Evolutionary conservation across 2,797 vertebrate species (phyloP).

Genomic region (Tadarida brasiliensis): DNA sequence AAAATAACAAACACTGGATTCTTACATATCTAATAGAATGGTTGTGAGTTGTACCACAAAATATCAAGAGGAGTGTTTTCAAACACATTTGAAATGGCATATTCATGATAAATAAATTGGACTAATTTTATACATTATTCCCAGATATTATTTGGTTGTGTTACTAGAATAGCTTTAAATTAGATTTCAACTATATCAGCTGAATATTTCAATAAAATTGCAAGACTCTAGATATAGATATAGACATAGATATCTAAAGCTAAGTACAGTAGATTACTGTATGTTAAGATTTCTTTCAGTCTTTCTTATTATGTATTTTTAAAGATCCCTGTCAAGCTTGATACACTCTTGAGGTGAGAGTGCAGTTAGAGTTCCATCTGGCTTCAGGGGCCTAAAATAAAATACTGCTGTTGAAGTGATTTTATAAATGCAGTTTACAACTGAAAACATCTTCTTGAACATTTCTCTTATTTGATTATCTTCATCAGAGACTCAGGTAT

Average conservation of each 20-base stretch:
- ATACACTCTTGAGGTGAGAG: slow-evolving; percentile 45
- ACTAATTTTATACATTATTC: slow-evolving; percentile 71
- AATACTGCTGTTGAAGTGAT: slow-evolving; percentile 61
- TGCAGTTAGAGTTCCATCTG: background rate
- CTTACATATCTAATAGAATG: slow-evolving; percentile 42
- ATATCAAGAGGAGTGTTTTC: slow-evolving; percentile 79
- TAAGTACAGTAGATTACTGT: background rate
- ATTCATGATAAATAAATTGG: slow-evolving; percentile 80
- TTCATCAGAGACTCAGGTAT: background rate
- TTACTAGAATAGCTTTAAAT: slow-evolving; percentile 81
- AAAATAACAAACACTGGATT: background rate
- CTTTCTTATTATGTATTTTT: slow-evolving; percentile 10
- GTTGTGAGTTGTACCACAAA: slow-evolving; percentile 78
- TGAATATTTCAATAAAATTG: slow-evolving; percentile 56
- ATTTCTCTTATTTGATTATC: slow-evolving; percentile 72
- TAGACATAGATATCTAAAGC: background rate
- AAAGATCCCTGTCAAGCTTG: background rate
- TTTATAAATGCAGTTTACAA: slow-evolving; percentile 66
- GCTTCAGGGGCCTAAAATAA: slow-evolving; percentile 31
- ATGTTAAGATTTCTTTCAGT: background rate
- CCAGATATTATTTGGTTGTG: slow-evolving; percentile 61
- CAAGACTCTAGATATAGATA: background rate
- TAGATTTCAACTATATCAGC: slow-evolving; percentile 76
- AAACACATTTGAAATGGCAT: slow-evolving; percentile 79
- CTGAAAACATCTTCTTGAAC: slow-evolving; percentile 60